Conservation (phyloP, 2,113 vertebrate genomes). For the Saimiri boliviensis region DNA sequence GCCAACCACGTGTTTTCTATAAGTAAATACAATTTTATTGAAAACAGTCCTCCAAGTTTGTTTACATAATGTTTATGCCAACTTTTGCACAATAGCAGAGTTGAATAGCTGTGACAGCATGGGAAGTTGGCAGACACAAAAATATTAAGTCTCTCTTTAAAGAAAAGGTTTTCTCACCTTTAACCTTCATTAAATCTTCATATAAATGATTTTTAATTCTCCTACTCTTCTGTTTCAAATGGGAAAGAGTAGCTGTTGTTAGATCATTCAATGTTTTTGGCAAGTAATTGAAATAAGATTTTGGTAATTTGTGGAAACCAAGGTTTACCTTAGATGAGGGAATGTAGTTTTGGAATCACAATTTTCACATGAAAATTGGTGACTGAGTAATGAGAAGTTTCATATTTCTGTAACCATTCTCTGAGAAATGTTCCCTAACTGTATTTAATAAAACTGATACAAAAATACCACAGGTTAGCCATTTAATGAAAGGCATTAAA, state of each 20-base stretch:
- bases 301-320: background rate
- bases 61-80: background rate
- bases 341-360: background rate
- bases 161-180: background rate
- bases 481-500: background rate
- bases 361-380: background rate
- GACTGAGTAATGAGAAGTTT: background rate
- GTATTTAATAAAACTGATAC: background rate
- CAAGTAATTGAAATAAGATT: background rate
- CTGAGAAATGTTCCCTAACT: background rate
- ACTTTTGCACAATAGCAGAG: background rate
- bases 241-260: background rate
- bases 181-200: background rate
- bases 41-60: background rate
- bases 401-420: background rate
- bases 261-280: background rate
- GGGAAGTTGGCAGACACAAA: background rate
- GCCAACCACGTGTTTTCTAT: background rate
- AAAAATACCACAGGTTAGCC: background rate
- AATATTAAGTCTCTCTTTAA: background rate
- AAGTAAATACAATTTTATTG: background rate
- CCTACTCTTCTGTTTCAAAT: background rate
- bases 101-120: background rate
- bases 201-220: background rate
- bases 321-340: background rate